These are phyloP conservation scores for Nowickia ferox DNA, from an alignment of 2,888 invertebrate genomes.

Conservation along the genomic window DNA sequence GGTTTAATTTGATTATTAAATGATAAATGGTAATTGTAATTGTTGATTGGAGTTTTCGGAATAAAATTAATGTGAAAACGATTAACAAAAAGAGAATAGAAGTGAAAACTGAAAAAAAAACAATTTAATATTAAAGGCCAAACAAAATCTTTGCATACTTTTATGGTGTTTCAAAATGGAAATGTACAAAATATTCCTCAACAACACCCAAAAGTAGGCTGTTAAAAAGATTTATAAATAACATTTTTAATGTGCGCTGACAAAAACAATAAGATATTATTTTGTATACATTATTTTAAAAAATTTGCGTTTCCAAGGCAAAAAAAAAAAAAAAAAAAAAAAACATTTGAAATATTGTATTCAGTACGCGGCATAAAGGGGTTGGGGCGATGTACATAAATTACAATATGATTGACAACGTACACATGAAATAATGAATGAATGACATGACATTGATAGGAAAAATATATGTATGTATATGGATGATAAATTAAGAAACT, in stretches of 20 bases:
- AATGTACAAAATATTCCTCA: constrained; percentile 10
- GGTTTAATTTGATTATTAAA: constrained; percentile 34
- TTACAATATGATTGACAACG: constrained; percentile 18
- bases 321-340: constrained; percentile 26
- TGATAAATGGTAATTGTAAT: constrained; percentile 43
- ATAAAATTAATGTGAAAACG: constrained; percentile 47
- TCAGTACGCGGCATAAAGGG: constrained; percentile 1
- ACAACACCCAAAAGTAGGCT: constrained; percentile 48
- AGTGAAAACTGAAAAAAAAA: constrained; percentile 22
- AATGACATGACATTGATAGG: constrained; percentile 34
- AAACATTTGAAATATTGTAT: not conserved
- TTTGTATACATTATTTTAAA: not conserved
- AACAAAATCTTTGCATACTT: constrained; percentile 49
- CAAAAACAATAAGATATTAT: constrained; percentile 8
- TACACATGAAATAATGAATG: constrained; percentile 24
- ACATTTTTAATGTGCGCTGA: constrained; percentile 51
- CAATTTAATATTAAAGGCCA: not conserved
- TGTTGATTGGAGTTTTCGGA: constrained; percentile 26
- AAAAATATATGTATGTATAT: not conserved
- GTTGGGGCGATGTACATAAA: not conserved
- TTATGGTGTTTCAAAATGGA: constrained; percentile 24
- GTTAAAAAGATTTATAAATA: constrained; percentile 10
- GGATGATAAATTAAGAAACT: constrained; percentile 22
- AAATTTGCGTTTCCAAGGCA: constrained; percentile 10
- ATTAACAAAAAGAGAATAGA: constrained; percentile 27